These are phyloP conservation scores for Baryphthengus martii DNA, from an alignment of 2,113 vertebrate genomes.

Conservation along the genomic window DNA sequence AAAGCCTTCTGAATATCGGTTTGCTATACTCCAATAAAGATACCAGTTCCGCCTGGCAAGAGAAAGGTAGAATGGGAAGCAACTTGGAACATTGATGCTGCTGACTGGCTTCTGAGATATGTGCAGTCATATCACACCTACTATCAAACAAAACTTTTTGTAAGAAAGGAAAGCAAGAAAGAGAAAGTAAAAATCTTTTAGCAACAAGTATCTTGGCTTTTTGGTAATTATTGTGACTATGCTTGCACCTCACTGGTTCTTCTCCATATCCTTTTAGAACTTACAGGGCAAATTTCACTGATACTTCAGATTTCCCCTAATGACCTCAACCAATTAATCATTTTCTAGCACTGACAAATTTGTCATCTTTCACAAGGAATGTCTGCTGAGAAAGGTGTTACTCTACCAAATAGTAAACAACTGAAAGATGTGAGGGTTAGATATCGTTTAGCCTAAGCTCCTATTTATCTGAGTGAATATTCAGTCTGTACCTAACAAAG, in stretches of 20 bases:
- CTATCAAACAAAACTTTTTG: not conserved
- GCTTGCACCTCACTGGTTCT: not conserved
- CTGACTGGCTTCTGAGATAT: not conserved
- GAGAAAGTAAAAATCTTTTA: not conserved
- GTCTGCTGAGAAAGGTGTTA: not conserved
- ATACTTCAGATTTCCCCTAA: not conserved
- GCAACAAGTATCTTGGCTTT: not conserved
- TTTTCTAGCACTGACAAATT: not conserved
- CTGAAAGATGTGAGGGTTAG: not conserved
- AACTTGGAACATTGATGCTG: not conserved
- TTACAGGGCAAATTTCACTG: not conserved
- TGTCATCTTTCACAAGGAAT: not conserved
- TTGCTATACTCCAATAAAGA: not conserved
- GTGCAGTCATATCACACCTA: not conserved
- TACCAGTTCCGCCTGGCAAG: not conserved
- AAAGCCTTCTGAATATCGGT: not conserved
- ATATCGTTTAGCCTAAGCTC: slow-evolving; percentile 6
- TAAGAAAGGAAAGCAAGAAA: not conserved
- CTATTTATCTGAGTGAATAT: not conserved
- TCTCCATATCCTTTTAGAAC: not conserved
- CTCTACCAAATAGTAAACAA: not conserved
- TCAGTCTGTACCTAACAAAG: slow-evolving; percentile 2
- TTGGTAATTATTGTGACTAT: not conserved
- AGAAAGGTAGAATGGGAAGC: not conserved
- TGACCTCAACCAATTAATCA: not conserved